phyloP scores from a whole-genome alignment of 2,113 vertebrate species.

The Gallinago media region DNA sequence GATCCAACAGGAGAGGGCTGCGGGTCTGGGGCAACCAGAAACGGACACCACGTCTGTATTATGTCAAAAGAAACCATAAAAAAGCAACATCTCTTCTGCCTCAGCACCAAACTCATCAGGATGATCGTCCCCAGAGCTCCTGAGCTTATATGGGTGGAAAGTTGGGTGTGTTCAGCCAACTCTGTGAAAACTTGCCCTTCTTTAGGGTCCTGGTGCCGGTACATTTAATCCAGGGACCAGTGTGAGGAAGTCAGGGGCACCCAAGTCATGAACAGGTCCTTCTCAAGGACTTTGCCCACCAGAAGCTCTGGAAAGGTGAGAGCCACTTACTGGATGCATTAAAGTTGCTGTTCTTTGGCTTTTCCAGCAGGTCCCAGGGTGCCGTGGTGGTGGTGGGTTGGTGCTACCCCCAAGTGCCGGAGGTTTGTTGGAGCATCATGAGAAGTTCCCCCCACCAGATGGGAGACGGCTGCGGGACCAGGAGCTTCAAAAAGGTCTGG shows the following conservation, averaged over 20 bases:
- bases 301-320: not conserved
- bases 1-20: not conserved
- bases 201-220: not conserved
- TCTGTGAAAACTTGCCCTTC: not conserved
- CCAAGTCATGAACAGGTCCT: not conserved
- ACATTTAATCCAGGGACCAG: not conserved
- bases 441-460: not conserved
- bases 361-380: not conserved
- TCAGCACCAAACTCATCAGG: not conserved
- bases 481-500: not conserved
- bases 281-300: not conserved
- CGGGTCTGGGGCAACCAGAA: not conserved
- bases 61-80: not conserved
- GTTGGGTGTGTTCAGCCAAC: not conserved
- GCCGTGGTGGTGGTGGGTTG: not conserved
- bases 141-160: not conserved
- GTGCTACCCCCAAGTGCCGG: not conserved
- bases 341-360: not conserved
- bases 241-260: not conserved
- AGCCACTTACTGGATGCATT: not conserved
- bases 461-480: not conserved
- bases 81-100: not conserved
- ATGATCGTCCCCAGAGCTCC: not conserved
- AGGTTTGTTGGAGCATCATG: not conserved
- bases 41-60: not conserved